Evolutionary conservation across 2,113 vertebrate species (phyloP).

Genomic region (Gopherus flavomarginatus): DNA sequence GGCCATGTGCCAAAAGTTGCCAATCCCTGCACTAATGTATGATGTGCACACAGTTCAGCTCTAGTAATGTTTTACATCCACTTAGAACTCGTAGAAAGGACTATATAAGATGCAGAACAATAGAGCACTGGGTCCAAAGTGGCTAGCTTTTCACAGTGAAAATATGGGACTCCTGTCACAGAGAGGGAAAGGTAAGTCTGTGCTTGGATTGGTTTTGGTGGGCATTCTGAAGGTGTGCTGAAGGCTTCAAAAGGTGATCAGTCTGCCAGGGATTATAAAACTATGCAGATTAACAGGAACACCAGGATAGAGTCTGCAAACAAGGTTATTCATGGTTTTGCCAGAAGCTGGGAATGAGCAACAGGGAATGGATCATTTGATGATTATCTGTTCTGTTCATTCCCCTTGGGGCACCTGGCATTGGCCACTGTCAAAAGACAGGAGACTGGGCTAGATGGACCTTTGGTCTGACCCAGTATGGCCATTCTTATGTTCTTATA

Average conservation of each 20-base stretch:
- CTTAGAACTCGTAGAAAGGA: background rate
- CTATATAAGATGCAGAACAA: background rate
- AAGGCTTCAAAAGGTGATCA: background rate
- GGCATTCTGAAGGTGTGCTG: background rate
- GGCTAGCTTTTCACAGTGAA: too few species aligned
- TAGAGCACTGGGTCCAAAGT: too few species aligned
- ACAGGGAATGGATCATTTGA: too few species aligned
- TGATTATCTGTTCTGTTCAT: too few species aligned
- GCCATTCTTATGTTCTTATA: background rate
- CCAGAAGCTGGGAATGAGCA: too few species aligned
- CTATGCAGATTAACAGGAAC: background rate
- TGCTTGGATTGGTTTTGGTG: background rate
- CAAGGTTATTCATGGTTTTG: background rate
- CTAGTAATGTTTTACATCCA: background rate
- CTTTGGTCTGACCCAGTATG: too few species aligned
- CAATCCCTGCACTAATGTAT: too few species aligned
- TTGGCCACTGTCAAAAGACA: too few species aligned
- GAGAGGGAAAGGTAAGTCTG: background rate
- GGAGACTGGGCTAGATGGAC: too few species aligned
- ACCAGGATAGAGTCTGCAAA: background rate
- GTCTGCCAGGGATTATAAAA: background rate
- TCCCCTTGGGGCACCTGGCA: too few species aligned
- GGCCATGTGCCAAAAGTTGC: too few species aligned
- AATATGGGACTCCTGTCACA: too few species aligned
- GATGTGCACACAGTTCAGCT: background rate